A percentile compares a stretch with the other conserved stretches of the same genome.
phyloP scores from a whole-genome alignment of 2,113 vertebrate species.

The Brienomyrus brachyistius region DNA sequence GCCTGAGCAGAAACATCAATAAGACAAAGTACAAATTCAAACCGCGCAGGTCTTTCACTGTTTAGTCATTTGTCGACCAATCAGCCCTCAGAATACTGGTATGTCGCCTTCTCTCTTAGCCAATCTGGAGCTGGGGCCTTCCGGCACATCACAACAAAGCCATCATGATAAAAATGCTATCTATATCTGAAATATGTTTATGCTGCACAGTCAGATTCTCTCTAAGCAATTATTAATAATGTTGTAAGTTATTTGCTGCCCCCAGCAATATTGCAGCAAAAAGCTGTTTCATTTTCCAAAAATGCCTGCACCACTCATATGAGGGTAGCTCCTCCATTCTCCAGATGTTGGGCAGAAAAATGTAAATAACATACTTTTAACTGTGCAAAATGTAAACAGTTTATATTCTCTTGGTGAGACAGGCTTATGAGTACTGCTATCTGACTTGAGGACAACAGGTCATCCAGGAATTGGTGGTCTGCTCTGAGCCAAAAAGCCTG shows the following conservation, averaged over 20 bases:
- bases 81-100: not conserved
- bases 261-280: not conserved
- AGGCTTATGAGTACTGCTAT: not conserved
- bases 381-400: not conserved
- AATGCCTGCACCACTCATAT: not conserved
- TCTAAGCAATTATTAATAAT: not conserved
- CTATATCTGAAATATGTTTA: not conserved
- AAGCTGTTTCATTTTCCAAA: not conserved
- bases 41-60: not conserved
- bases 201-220: not conserved
- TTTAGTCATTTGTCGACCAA: not conserved
- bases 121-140: not conserved
- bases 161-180: not conserved
- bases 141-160: not conserved
- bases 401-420: not conserved
- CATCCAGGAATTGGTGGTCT: not conserved
- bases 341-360: not conserved
- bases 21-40: not conserved
- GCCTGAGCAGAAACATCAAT: not conserved
- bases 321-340: not conserved
- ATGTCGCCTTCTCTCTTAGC: not conserved
- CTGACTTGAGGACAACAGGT: not conserved
- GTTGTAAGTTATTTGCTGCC: not conserved
- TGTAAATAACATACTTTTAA: not conserved
- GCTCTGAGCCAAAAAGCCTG: not conserved